Evolutionary conservation across 2,888 invertebrate genomes (phyloP).

Genomic region (Aradus depressus): DNA sequence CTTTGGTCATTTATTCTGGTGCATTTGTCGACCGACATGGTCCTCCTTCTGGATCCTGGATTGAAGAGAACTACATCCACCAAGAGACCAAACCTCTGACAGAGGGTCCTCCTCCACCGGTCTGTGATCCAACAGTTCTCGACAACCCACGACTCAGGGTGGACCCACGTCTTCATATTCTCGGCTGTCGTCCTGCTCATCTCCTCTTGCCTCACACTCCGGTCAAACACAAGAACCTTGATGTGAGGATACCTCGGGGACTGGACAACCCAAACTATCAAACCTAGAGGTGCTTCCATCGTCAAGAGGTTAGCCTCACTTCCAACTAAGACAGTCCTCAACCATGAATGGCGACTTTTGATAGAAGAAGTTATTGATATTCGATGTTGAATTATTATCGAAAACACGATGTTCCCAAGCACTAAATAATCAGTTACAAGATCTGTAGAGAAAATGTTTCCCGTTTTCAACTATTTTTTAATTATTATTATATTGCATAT

Average conservation of each 20-base stretch:
- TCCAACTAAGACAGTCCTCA: no score
- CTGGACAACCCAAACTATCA: conserved; percentile 32
- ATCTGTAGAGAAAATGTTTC: no score
- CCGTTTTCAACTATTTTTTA: no score
- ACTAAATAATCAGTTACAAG: no score
- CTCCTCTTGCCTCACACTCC: conserved; percentile 32
- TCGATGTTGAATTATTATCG: no score
- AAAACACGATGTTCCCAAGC: no score
- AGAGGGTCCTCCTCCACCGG: conserved; percentile 27
- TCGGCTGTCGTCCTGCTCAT: conserved; percentile 33
- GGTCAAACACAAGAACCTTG: conserved; percentile 24
- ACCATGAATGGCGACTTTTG: no score
- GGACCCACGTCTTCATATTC: conserved; percentile 32
- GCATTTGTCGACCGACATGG: conserved; percentile 32
- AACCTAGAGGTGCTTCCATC: no score
- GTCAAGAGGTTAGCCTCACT: no score
- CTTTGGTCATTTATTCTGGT: conserved; percentile 34
- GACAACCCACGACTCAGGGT: conserved; percentile 31
- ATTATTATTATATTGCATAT: no score
- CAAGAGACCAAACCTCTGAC: conserved; percentile 21
- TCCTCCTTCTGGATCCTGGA: conserved; percentile 29
- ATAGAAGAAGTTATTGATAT: no score
- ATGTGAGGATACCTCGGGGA: conserved; percentile 29
- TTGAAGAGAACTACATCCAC: conserved; percentile 27
- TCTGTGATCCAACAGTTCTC: conserved; percentile 27